phyloP scores from a whole-genome alignment of 2,888 invertebrate species.

The Nasonia oneida region DNA sequence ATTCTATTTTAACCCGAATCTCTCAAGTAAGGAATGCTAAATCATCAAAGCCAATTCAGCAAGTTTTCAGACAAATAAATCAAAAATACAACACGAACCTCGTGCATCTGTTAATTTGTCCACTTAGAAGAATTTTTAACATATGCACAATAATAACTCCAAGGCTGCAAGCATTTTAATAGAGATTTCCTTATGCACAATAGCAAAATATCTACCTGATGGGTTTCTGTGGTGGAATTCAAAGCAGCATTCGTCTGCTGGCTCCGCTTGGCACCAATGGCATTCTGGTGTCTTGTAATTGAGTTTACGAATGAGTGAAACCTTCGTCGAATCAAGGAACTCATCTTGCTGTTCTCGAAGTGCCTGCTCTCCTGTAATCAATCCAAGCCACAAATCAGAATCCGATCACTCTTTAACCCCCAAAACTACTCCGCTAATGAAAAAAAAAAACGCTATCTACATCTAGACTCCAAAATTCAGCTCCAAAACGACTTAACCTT shows the following conservation, averaged over 20 bases:
- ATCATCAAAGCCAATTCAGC: background rate
- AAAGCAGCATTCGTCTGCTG: conserved; percentile 71
- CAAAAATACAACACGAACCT: background rate
- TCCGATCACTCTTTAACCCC: background rate
- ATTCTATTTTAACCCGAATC: background rate
- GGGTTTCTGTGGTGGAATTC: conserved; percentile 69
- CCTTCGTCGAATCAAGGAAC: conserved; percentile 62
- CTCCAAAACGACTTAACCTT: background rate
- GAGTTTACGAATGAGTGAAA: conserved; percentile 61
- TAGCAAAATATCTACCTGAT: conserved; percentile 63
- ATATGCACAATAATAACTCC: background rate
- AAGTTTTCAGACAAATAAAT: background rate
- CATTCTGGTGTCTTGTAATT: conserved; percentile 56
- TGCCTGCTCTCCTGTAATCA: conserved; percentile 7
- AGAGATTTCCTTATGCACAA: background rate
- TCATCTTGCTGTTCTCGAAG: conserved; percentile 56
- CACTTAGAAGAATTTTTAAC: background rate
- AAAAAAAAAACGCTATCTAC: background rate
- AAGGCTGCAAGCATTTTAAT: background rate
- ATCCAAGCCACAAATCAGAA: background rate
- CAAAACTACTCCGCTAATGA: background rate
- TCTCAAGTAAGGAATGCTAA: background rate
- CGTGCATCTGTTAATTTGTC: background rate
- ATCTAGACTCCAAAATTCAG: background rate
- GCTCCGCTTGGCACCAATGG: conserved; percentile 60